Percentiles rank a stretch among this genome's conserved stretches.
These are phyloP conservation scores for Rostratula benghalensis DNA, from an alignment of 2,113 vertebrate genomes.

Conservation along the genomic window DNA sequence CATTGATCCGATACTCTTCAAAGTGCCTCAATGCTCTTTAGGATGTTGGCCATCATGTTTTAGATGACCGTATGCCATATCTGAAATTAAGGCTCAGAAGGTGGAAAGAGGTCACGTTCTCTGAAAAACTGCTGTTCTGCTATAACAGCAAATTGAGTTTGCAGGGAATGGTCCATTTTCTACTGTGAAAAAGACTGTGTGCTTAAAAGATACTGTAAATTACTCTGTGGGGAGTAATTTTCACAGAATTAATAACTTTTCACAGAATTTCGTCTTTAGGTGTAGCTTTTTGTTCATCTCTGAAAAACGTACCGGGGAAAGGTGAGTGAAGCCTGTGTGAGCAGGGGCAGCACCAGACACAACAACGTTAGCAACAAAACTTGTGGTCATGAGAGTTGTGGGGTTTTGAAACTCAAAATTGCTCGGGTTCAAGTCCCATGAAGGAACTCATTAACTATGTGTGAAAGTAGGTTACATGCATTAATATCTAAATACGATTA, in stretches of 20 bases:
- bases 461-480: conserved; percentile 47
- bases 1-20: not conserved
- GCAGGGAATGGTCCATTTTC: not conserved
- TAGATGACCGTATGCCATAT: not conserved
- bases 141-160: not conserved
- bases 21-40: not conserved
- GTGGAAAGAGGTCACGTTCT: not conserved
- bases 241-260: not conserved
- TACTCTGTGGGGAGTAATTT: not conserved
- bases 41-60: not conserved
- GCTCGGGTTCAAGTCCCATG: conserved; percentile 31
- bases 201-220: not conserved
- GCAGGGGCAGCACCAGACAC: not conserved
- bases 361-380: not conserved
- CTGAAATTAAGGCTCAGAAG: not conserved
- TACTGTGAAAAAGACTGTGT: not conserved
- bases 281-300: not conserved
- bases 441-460: conserved; percentile 56
- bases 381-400: conserved; percentile 24
- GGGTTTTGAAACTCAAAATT: not conserved
- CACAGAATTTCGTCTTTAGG: not conserved
- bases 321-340: not conserved
- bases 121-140: not conserved
- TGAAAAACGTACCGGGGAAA: not conserved
- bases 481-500: conserved; percentile 37